A percentile compares a stretch with the other conserved stretches of the same genome.
Evolutionary conservation across 2,797 vertebrate species (phyloP).

Genomic region (Cottoperca gobio): DNA sequence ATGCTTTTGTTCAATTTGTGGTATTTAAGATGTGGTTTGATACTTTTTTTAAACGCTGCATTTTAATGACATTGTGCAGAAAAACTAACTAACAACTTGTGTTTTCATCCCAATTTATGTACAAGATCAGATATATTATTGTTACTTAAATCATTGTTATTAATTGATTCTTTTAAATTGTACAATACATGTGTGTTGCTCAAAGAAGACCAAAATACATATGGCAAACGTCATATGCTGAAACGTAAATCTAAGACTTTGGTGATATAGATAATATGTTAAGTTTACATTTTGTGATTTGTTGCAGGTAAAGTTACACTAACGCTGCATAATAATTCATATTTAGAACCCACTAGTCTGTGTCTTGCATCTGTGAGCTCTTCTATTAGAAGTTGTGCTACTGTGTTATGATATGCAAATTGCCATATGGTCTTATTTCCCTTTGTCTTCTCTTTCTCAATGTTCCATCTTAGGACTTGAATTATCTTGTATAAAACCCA

Average conservation of each 20-base stretch:
- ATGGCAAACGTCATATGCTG: background rate
- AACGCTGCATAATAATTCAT: slow-evolving; percentile 28
- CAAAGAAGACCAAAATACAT: slow-evolving; percentile 1
- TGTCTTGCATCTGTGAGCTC: slow-evolving; percentile 22
- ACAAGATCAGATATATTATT: slow-evolving; percentile 12
- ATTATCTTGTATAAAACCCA: slow-evolving; percentile 77
- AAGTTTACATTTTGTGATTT: slow-evolving; percentile 14
- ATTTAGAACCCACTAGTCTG: slow-evolving; percentile 7
- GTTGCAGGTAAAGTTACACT: slow-evolving; percentile 11
- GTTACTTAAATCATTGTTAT: slow-evolving; percentile 8
- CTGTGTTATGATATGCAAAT: slow-evolving; percentile 62
- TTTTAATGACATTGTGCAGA: background rate
- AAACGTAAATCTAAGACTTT: background rate
- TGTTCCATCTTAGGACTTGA: slow-evolving; percentile 80
- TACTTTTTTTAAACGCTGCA: too few species aligned
- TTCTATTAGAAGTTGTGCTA: slow-evolving; percentile 53
- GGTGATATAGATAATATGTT: background rate
- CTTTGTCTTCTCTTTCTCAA: slow-evolving; percentile 78
- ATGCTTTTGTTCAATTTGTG: slow-evolving; percentile 10
- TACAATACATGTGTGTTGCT: background rate
- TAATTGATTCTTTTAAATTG: slow-evolving; percentile 7
- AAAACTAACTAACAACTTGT: background rate
- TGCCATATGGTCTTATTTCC: slow-evolving; percentile 69
- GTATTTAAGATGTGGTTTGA: slow-evolving; percentile 2
- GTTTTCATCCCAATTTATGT: slow-evolving; percentile 22